Evolutionary conservation across 2,113 vertebrate species (phyloP).

Genomic region (Xiphophorus couchianus): DNA sequence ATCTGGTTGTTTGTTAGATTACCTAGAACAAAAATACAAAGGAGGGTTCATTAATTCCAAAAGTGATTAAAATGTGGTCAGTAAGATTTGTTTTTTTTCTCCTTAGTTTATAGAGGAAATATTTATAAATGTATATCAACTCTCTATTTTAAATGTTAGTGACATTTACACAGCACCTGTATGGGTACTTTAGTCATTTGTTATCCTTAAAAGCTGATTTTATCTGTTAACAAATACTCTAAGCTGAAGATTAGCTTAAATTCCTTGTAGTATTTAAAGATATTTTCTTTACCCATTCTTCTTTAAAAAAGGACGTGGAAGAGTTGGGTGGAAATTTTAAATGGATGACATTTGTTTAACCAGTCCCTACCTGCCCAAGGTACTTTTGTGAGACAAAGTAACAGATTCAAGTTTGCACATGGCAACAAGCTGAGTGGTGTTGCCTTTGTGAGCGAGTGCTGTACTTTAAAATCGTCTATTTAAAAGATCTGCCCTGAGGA

Average conservation of each 20-base stretch:
- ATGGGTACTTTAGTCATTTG: not conserved
- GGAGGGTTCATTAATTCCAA: not conserved
- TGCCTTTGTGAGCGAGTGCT: slow-evolving; percentile 38
- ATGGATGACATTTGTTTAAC: slow-evolving; percentile 63
- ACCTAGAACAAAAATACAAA: not conserved
- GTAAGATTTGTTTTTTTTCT: not conserved
- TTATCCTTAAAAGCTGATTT: not conserved
- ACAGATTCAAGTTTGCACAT: slow-evolving; percentile 68
- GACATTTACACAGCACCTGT: not conserved
- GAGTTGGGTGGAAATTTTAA: slow-evolving; percentile 64
- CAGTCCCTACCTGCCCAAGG: slow-evolving; percentile 74
- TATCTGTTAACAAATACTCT: not conserved
- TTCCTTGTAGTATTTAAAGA: not conserved
- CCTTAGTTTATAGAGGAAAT: not conserved
- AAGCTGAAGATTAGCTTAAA: not conserved
- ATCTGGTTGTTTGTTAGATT: not conserved
- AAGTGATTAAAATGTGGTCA: not conserved
- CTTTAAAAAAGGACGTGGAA: slow-evolving; percentile 54
- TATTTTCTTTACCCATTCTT: slow-evolving; percentile 25
- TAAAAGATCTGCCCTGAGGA: slow-evolving; percentile 44
- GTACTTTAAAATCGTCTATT: slow-evolving; percentile 20
- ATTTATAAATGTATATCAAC: not conserved
- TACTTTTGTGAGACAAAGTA: slow-evolving; percentile 39
- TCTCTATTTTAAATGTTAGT: not conserved
- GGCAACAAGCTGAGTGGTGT: slow-evolving; percentile 39